Conservation (phyloP, 1,140 invertebrate genomes). For the Drosophila nigrodunni region DNA sequence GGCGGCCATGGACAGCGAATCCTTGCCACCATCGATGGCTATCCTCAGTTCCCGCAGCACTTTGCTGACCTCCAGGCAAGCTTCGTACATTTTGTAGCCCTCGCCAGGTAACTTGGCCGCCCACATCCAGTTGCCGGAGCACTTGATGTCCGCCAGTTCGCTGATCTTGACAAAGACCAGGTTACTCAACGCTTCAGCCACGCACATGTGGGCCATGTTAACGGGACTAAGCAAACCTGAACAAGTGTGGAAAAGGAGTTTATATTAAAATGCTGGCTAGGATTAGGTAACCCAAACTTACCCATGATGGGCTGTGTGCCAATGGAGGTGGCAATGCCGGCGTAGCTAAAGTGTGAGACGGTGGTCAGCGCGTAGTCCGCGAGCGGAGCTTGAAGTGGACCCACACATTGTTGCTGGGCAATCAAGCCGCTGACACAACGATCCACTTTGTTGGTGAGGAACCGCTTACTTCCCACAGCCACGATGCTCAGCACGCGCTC, state of each 20-base stretch:
- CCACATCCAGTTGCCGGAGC: constrained; percentile 99
- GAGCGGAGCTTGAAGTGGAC: constrained; percentile 96
- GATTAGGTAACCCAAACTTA: constrained; percentile 4
- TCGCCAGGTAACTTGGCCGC: constrained; percentile 96
- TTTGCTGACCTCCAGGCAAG: constrained; percentile 94
- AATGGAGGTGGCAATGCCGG: constrained; percentile 96
- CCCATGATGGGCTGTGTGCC: constrained; percentile 98
- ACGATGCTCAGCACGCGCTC: constrained; percentile 94
- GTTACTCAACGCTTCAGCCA: constrained; percentile 97
- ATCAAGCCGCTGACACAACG: constrained; percentile 97
- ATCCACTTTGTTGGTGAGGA: constrained; percentile 97
- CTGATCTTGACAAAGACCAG: constrained; percentile 96
- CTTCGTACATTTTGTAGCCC: constrained; percentile 93
- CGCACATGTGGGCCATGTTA: constrained; percentile 95
- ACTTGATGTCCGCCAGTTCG: constrained; percentile 95
- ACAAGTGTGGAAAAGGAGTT: neutral
- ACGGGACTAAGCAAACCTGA: constrained; percentile 89
- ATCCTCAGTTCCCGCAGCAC: constrained; percentile 95
- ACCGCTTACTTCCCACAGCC: constrained; percentile 97
- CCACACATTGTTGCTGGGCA: constrained; percentile 99
- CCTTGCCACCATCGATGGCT: constrained; percentile 98
- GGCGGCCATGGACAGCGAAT: constrained; percentile 98
- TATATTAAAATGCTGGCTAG: neutral
- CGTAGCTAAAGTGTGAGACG: constrained; percentile 89
- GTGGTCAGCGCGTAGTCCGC: constrained; percentile 98